phyloP scores from a whole-genome alignment of 2,797 vertebrate genomes.

The Avahi laniger region DNA sequence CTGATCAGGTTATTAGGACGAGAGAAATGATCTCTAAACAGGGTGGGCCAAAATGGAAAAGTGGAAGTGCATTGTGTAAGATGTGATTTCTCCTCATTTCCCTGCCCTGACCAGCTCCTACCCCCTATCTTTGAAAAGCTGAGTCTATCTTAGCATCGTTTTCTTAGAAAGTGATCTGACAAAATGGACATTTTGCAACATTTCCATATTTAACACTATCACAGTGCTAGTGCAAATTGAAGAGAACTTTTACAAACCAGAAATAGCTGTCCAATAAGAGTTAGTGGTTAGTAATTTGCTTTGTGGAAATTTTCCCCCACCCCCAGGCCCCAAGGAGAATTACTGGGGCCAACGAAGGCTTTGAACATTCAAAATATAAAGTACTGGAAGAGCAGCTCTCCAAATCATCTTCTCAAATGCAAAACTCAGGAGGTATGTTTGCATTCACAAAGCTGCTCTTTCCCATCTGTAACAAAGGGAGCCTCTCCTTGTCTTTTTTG shows the following conservation, averaged over 20 bases:
- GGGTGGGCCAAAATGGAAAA: background rate
- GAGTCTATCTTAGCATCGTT: background rate
- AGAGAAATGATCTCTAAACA: background rate
- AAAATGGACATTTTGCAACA: background rate
- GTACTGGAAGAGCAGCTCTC: background rate
- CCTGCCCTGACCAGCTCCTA: background rate
- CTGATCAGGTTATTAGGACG: background rate
- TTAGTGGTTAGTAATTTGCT: constrained; percentile 5
- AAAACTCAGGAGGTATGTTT: background rate
- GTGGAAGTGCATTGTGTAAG: background rate
- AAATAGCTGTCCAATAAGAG: background rate
- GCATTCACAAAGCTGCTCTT: background rate
- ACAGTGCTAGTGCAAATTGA: background rate
- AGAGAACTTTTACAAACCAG: background rate
- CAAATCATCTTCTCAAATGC: constrained; percentile 2
- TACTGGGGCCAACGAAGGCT: background rate
- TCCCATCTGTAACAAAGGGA: background rate
- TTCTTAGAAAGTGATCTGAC: background rate
- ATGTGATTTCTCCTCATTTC: background rate
- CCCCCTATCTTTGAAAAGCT: background rate
- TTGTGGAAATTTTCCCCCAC: background rate
- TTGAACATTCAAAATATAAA: constrained; percentile 21
- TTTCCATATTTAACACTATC: background rate
- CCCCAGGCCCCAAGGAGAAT: background rate
- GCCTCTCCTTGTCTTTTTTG: background rate